Evolutionary conservation across 2,797 vertebrate species (phyloP), one percentile per base, ranked within the genome.

Genomic region (Choloepus didactylus): DNA sequence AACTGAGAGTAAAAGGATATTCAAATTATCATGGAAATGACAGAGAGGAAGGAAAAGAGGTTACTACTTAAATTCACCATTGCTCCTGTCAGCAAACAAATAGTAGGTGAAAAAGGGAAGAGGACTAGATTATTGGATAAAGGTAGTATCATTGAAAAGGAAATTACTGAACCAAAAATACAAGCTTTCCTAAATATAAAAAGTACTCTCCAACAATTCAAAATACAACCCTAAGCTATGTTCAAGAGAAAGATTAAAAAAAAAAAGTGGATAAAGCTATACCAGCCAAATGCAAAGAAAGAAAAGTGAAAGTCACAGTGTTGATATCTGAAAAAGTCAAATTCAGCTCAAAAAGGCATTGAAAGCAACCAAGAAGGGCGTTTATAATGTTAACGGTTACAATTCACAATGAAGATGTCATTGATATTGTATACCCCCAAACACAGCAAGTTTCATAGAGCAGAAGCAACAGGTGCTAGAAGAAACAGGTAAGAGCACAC

Each of bases 361-460:
- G n/a, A 44, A 76, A 83, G 46, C 89, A 75, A 76, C 27, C 81
- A 77, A 49, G 60, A 83, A 31, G 25, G 15, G 2, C 54, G 29
- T 88, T 93, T 91, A 29, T 56, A 62, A 91, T 46, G 14, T 73
- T 93, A 81, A 85, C 60, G 41, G 21, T 91, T 93, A 70, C 5
- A 80, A 92, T 76, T 89, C n/a, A 96, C n/a, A 76, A 14, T 89
- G 25, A 83, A 60, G 70, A 38, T 77, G 6, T 75, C 76, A 56
- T 35, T 91, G 73, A 64, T 87, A 75, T 86, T 89, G 72, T 76
- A 51, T 66, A 77, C 51, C 51, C 29, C 56, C 70, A 12, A 21
- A 72, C 81, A 62, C 14, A 77, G 49, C 59, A 86, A 27, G 18
- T 89, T 80, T 89, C 41, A 44, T 85, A 82, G 84, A 84, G 73